Conservation (phyloP, 2,797 vertebrate species). For the Sebastes cheni region DNA sequence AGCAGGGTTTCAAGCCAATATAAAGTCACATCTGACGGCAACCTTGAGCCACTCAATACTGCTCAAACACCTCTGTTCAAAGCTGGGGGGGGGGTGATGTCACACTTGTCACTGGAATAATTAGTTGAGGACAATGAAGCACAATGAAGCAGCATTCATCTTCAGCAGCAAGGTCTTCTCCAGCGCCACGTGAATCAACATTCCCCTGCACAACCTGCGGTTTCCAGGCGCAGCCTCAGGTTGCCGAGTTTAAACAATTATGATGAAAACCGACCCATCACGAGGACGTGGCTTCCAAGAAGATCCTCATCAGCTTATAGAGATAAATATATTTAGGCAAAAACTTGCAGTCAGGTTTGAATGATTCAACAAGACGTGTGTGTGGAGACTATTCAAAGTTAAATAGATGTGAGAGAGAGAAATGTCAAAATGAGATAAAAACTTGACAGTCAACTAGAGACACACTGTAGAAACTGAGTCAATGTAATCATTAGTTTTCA, state of each 20-base stretch:
- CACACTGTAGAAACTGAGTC: neutral
- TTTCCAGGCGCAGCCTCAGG: conserved; percentile 56
- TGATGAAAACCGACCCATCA: conserved; percentile 28
- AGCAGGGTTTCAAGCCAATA: conserved; percentile 58
- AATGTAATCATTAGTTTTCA: neutral
- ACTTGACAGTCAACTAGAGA: neutral
- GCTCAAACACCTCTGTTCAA: conserved; percentile 50
- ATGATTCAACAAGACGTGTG: neutral
- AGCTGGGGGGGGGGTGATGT: conserved; percentile 21
- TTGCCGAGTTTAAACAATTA: conserved; percentile 33
- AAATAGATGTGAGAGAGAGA: neutral
- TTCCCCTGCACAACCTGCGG: conserved; percentile 53
- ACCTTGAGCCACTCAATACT: conserved; percentile 69
- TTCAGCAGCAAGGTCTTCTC: conserved; percentile 54
- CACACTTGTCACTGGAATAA: conserved; percentile 65
- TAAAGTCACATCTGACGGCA: conserved; percentile 64
- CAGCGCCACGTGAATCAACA: conserved; percentile 53
- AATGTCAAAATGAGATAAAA: neutral
- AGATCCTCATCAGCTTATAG: conserved; percentile 7
- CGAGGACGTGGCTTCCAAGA: neutral
- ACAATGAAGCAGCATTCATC: conserved; percentile 71
- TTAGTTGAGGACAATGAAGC: conserved; percentile 68
- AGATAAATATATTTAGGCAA: neutral
- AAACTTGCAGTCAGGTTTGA: neutral
- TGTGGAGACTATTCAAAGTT: neutral